Evolutionary conservation across 2,113 vertebrate species (phyloP).

Genomic region (Coreoperca whiteheadi): DNA sequence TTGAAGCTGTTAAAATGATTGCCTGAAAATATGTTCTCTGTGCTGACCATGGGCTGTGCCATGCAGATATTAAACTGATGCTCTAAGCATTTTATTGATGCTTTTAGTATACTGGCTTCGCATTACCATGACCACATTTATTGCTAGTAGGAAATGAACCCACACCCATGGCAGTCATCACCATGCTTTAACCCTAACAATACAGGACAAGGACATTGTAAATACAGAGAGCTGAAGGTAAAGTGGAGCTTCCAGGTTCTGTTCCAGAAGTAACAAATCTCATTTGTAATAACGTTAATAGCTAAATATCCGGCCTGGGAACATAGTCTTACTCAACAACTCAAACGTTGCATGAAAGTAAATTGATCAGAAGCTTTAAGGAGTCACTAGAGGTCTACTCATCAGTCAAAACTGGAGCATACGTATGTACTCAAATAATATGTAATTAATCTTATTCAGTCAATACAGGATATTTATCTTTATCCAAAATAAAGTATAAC

Average conservation of each 20-base stretch:
- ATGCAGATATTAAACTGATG: conserved; percentile 13
- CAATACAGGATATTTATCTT: conserved; percentile 22
- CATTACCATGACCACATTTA: not conserved
- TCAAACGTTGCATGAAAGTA: not conserved
- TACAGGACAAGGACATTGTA: not conserved
- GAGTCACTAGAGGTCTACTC: not conserved
- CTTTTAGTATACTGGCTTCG: not conserved
- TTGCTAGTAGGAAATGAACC: not conserved
- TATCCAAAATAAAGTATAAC: conserved; percentile 8
- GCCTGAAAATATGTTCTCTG: conserved; percentile 23
- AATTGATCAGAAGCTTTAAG: not conserved
- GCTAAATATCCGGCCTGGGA: not conserved
- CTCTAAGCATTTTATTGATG: conserved; percentile 5
- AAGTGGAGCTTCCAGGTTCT: not conserved
- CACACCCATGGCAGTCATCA: not conserved
- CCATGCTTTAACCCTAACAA: conserved; percentile 3
- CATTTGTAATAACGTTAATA: not conserved
- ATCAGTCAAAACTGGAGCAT: conserved; percentile 8
- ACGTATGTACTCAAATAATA: conserved; percentile 15
- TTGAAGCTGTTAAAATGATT: conserved; percentile 16
- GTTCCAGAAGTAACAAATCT: not conserved
- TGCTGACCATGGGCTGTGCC: not conserved
- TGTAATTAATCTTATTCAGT: conserved; percentile 10
- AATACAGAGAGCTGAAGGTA: not conserved
- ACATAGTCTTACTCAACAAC: not conserved